Base-by-base conservation (phyloP, 2,888 invertebrate species). In the Mesorhabditis belari region DNA sequence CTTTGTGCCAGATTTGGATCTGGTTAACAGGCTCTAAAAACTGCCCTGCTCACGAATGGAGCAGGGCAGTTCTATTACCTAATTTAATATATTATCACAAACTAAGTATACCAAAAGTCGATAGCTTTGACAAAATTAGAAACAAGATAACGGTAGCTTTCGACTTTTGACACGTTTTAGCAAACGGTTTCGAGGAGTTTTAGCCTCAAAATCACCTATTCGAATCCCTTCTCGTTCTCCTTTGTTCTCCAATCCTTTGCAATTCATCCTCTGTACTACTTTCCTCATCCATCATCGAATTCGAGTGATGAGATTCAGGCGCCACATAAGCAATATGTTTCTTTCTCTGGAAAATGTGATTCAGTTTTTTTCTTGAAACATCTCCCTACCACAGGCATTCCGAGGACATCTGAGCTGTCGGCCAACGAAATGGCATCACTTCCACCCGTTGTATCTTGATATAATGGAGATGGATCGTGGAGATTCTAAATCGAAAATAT, bases 291-390 rank as follows among this genome's bases (percentile, higher is more conserved):
- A 79, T 74, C 69, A 78, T 71, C 23, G 77, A 77, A 60, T 76
- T 79, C 28, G 74, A 71, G 66, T 78, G 79, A 58, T 80, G 80
- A 4, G 76, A 76, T 61, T 80, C 80, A 3, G 80, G 80, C n/a
- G 80, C 80, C 12, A 80, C 80, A 58, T 81, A 81, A 5, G 80
- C 80, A 49, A 80, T 80, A 64, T 77, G 75, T 63, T 79, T 79
- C 67, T 77, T 79, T 49, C 76, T 65, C 73, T 75, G 56, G 25
- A 72, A 66, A 35, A 35, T 1, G 44, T 17, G 12, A n/a, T 35
- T 35, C 12, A n/a, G 12, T 9, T 17, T 25, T 27, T 19, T 1
- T 35, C 44, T 35, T 35, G 9, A 9, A 49, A 19, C 4, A 51
- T 4, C 35, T 27, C 23, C 60, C 27, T n/a, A n/a, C n/a, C 17